phyloP scores from a whole-genome alignment of 2,113 vertebrate species.

The Odocoileus virginianus region DNA sequence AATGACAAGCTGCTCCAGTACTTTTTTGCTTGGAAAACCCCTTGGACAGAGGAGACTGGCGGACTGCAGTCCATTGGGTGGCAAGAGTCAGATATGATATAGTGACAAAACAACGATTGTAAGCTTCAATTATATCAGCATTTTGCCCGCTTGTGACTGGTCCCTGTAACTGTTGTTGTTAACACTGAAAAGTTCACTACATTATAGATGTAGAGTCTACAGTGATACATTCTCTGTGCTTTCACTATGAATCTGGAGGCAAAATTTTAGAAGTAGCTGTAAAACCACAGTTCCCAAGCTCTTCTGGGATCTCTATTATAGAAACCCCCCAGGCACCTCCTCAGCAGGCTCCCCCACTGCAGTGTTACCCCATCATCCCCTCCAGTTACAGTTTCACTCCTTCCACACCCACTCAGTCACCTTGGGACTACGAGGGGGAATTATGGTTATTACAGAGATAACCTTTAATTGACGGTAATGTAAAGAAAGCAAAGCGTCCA shows the following conservation, averaged over 20 bases:
- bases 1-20: not conserved
- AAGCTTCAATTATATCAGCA: not conserved
- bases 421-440: not conserved
- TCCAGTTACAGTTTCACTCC: not conserved
- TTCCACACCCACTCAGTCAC: not conserved
- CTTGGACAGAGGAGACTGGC: not conserved
- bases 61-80: not conserved
- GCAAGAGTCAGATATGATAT: not conserved
- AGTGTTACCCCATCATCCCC: not conserved
- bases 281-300: not conserved
- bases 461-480: not conserved
- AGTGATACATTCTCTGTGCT: not conserved
- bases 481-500: not conserved
- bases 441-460: not conserved
- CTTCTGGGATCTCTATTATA: not conserved
- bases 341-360: rapidly evolving
- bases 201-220: not conserved
- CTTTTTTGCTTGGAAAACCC: not conserved
- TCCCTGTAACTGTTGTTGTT: not conserved
- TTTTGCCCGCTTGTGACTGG: not conserved
- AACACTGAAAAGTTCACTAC: not conserved
- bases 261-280: not conserved
- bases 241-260: not conserved
- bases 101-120: not conserved
- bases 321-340: not conserved